These are phyloP conservation scores for Diarsia brunnea DNA, from an alignment of 2,888 invertebrate species.

Conservation along the genomic window DNA sequence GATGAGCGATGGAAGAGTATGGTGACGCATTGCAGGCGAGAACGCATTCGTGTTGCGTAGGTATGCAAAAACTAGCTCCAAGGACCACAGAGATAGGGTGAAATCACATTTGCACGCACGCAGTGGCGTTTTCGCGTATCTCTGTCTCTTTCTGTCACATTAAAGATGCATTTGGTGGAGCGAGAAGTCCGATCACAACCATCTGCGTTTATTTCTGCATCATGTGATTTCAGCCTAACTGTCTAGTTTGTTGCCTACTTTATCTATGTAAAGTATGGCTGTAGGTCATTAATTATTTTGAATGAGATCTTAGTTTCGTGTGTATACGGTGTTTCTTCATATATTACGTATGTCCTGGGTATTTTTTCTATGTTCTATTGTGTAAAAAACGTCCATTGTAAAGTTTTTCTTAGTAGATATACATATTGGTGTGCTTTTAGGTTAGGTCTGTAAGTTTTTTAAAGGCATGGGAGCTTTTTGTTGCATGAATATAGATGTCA, in stretches of 20 bases:
- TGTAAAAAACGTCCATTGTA: background rate
- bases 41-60: background rate
- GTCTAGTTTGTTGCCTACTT: background rate
- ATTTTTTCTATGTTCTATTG: background rate
- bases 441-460: background rate
- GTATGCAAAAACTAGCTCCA: background rate
- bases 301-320: background rate
- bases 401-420: background rate
- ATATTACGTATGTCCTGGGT: background rate
- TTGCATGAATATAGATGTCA: conserved; percentile 33
- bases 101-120: too few species aligned
- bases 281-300: background rate
- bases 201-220: background rate
- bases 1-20: background rate
- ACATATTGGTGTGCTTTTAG: background rate
- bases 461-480: conserved; percentile 25
- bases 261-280: background rate
- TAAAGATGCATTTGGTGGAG: background rate
- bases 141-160: background rate
- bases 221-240: background rate
- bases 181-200: background rate
- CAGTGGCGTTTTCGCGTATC: too few species aligned
- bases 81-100: background rate
- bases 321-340: background rate
- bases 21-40: background rate